phyloP scores from a whole-genome alignment of 2,888 invertebrate genomes.

The Cephus pulcher region DNA sequence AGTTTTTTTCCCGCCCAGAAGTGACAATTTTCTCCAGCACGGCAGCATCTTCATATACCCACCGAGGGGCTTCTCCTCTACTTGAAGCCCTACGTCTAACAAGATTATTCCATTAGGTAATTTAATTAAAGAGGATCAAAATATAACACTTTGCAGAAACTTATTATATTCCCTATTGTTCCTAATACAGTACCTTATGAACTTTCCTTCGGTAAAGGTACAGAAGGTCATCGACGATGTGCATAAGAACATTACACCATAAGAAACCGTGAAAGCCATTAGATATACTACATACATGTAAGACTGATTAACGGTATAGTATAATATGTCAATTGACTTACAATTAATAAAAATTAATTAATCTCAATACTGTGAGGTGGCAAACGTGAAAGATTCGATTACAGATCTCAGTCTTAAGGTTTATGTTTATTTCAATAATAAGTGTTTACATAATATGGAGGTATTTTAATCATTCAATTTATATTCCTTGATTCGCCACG shows the following conservation, averaged over 20 bases:
- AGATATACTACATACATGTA: not conserved
- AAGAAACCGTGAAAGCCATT: not conserved
- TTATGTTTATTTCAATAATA: constrained; percentile 64
- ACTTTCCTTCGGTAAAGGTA: not conserved
- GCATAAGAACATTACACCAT: not conserved
- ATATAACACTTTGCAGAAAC: not conserved
- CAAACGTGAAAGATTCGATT: not conserved
- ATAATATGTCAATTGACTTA: not conserved
- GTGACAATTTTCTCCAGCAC: constrained; percentile 49
- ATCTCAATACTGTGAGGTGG: not conserved
- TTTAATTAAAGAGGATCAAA: constrained; percentile 45
- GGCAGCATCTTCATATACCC: constrained; percentile 53
- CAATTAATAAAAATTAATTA: not conserved
- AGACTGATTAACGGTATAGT: not conserved
- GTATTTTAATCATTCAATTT: constrained; percentile 59
- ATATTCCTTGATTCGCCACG: constrained; percentile 42
- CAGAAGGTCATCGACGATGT: not conserved
- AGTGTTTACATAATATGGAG: constrained; percentile 62
- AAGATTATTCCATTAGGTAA: constrained; percentile 55
- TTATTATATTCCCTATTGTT: not conserved
- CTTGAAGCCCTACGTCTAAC: constrained; percentile 58
- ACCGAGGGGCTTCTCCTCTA: constrained; percentile 53
- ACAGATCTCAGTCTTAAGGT: constrained; percentile 57
- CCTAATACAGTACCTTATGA: not conserved
- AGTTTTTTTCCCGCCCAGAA: constrained; percentile 63